Evolutionary conservation across 2,113 vertebrate species (phyloP).

Genomic region (Ancistrus triradiatus): DNA sequence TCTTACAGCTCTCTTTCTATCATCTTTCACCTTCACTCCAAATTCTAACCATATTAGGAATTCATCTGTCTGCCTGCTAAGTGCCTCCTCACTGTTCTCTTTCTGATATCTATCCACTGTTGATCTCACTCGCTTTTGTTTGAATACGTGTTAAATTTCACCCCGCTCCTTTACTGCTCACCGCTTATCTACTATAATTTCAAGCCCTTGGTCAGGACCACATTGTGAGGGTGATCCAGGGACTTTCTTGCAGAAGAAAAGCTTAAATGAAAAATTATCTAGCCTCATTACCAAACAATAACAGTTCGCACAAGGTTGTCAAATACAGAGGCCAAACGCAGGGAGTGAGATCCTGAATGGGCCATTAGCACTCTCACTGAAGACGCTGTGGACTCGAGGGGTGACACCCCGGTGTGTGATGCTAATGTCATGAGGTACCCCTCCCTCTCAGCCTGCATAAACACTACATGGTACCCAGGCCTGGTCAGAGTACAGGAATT

Average conservation of each 20-base stretch:
- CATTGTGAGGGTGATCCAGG: slow-evolving; percentile 11
- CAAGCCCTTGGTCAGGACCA: slow-evolving; percentile 5
- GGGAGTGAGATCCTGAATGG: slow-evolving; percentile 35
- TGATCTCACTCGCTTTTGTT: not conserved
- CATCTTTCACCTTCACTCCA: not conserved
- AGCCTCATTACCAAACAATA: slow-evolving; percentile 45
- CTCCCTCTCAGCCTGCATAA: slow-evolving; percentile 27
- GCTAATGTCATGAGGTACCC: slow-evolving; percentile 33
- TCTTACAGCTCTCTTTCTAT: not conserved
- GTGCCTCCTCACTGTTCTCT: not conserved
- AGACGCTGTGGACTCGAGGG: slow-evolving; percentile 19
- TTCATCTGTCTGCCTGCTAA: slow-evolving; percentile 2
- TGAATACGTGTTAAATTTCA: slow-evolving; percentile 20
- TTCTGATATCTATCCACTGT: not conserved
- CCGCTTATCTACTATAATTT: slow-evolving; percentile 1
- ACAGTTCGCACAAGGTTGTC: slow-evolving; percentile 10
- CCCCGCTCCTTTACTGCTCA: not conserved
- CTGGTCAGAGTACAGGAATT: not conserved
- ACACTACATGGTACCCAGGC: slow-evolving; percentile 18
- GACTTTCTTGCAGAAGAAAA: slow-evolving; percentile 26
- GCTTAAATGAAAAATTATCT: slow-evolving; percentile 28
- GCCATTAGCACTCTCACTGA: slow-evolving; percentile 35
- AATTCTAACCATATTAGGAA: not conserved
- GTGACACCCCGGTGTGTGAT: slow-evolving; percentile 31
- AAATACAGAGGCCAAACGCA: slow-evolving; percentile 31